Evolutionary conservation across 2,888 invertebrate species (phyloP), one percentile per base, ranked within the genome.

Genomic region (Troilus luridus): DNA sequence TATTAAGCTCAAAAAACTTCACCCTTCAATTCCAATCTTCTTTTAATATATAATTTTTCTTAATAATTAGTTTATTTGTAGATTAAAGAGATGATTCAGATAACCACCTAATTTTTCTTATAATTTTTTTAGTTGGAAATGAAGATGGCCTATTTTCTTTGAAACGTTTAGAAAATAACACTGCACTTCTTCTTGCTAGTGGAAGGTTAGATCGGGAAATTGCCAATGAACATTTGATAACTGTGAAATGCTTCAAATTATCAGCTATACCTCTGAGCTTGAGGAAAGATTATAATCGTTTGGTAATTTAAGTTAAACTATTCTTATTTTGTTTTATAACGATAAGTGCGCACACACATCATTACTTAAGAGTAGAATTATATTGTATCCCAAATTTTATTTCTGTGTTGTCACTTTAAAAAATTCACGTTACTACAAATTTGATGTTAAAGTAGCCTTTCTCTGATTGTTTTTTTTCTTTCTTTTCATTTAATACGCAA

Each of bases 221-320:
- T 0, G 93, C 95, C 0, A 95, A 96, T 0, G 95, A 94, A 54
- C 95, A 96, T 92, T 93, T 96, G 59, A 93, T 97, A 0, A 97
- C 96, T 0, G 94, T 97, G 0, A 97, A 97, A 93, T 97, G 97
- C 93, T 96, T 96, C 93, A 97, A 97, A 92, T 92, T 93, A 17
- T 92, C 92, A 81, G 91, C 93, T 0, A 93, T 92, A 72, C 93
- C 93, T 14, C 91, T 91, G 11, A 93, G 93, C 91, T 92, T 94
- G 56, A 95, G 94, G n/a, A 95, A 95, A 92, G 94, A 95, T 0
- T 97, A 96, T 93, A 96, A 97, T 93, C 95, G 95, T 93, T 94
- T 95, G 94, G 95, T 95, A 94, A 89, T 88, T 90, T 6, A 17
- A 54, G 24, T 27, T 88, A 41, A 67, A 77, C 0, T 67, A 41